Percentiles rank a stretch among this genome's conserved stretches.
Conservation (phyloP, 2,797 vertebrate species). For the Anabacerthia variegaticeps region DNA sequence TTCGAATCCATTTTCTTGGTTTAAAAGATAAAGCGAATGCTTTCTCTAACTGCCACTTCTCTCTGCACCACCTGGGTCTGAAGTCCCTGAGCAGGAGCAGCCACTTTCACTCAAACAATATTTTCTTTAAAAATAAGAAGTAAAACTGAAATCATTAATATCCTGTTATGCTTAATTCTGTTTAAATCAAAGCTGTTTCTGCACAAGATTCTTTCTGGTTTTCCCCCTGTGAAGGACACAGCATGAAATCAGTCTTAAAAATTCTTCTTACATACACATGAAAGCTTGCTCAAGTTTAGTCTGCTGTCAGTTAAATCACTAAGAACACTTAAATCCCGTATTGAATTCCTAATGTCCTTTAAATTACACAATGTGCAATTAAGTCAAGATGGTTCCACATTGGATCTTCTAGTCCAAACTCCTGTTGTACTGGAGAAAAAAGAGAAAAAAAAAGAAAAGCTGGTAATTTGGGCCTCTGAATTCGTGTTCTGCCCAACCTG, state of each 20-base stretch:
- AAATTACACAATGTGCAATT: not conserved
- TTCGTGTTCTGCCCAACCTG: not conserved
- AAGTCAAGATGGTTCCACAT: not conserved
- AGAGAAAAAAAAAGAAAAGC: not conserved
- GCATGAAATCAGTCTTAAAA: slow-evolving; percentile 28
- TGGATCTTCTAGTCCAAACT: not conserved
- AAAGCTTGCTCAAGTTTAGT: slow-evolving; percentile 43
- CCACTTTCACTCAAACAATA: slow-evolving; percentile 9
- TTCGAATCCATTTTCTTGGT: not conserved
- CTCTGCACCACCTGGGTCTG: not conserved
- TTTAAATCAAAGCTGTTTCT: slow-evolving; percentile 48
- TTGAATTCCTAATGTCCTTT: slow-evolving; percentile 4
- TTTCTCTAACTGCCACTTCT: not conserved
- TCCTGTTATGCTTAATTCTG: not conserved
- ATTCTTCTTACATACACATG: slow-evolving; percentile 26
- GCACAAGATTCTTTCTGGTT: slow-evolving; percentile 62
- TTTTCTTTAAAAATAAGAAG: slow-evolving; percentile 61
- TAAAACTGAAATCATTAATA: not conserved
- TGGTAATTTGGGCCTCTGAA: not conserved
- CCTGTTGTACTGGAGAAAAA: not conserved
- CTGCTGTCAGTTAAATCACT: slow-evolving; percentile 22
- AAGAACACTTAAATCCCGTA: not conserved
- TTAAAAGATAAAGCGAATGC: not conserved
- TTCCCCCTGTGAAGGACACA: slow-evolving; percentile 8
- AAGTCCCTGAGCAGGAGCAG: not conserved